Evolutionary conservation across 2,113 vertebrate genomes (phyloP).

Genomic region (Sinocyclocheilus anophthalmus): DNA sequence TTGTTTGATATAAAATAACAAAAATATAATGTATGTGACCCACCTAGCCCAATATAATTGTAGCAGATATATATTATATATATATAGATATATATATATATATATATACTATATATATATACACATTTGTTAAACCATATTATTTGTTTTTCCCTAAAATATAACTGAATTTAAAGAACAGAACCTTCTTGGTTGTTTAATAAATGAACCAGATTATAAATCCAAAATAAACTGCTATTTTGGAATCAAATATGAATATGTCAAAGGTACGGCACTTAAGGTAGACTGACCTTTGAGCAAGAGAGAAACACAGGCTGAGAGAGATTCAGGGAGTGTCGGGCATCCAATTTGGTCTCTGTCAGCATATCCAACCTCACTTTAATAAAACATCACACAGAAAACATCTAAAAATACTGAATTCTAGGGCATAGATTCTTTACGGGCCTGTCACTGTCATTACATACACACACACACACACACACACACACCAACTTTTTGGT

Average conservation of each 20-base stretch:
- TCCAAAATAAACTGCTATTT: neutral
- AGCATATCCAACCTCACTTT: slow-evolving; percentile 25
- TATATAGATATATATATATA: no score
- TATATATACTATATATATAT: no score
- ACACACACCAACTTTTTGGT: neutral
- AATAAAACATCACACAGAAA: slow-evolving; percentile 42
- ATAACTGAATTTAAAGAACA: no score
- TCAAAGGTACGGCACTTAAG: neutral
- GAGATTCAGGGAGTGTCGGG: neutral
- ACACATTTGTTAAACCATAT: no score
- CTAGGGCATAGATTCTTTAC: slow-evolving; percentile 37
- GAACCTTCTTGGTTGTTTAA: no score
- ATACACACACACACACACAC: neutral
- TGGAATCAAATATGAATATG: neutral
- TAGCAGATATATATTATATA: no score
- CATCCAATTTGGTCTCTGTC: slow-evolving; percentile 16
- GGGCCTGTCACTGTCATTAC: slow-evolving; percentile 12
- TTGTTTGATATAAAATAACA: neutral
- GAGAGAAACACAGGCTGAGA: neutral
- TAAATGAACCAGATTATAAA: neutral
- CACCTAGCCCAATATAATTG: no score
- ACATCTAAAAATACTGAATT: slow-evolving; percentile 40
- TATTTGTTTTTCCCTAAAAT: no score
- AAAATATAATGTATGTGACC: neutral
- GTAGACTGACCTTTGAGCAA: slow-evolving; percentile 3